Conservation (phyloP, 1,140 invertebrate genomes). For the Brevipalpus yothersi region DNA sequence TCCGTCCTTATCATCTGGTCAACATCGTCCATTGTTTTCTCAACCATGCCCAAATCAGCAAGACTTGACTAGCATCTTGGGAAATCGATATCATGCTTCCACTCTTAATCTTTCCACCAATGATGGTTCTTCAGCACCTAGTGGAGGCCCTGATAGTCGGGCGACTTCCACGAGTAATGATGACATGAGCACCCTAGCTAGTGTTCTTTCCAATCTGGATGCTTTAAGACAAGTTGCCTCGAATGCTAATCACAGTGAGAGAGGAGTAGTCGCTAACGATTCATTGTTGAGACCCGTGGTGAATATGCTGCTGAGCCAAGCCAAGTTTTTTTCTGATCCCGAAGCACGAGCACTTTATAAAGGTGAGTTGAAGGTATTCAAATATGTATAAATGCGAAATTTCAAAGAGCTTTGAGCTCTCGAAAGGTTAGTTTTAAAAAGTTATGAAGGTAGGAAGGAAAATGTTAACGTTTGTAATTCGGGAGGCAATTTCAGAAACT, state of each 20-base stretch:
- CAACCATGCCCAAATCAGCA: background rate
- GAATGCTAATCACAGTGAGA: background rate
- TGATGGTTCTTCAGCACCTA: background rate
- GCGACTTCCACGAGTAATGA: constrained; percentile 7
- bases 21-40: background rate
- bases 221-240: constrained; percentile 18
- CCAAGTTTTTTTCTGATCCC: no score
- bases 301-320: no score
- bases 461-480: no score
- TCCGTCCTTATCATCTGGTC: background rate
- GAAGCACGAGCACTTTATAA: no score
- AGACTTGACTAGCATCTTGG: background rate
- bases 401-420: no score
- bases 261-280: background rate
- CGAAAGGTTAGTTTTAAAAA: no score
- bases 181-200: constrained; percentile 27
- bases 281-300: background rate
- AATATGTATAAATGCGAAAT: no score
- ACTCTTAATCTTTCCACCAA: constrained; percentile 2
- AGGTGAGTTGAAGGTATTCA: no score
- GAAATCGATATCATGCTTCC: background rate
- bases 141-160: constrained; percentile 3
- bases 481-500: no score
- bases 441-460: no score
- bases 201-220: constrained; percentile 26